Evolutionary conservation across 2,113 vertebrate species (phyloP).

Genomic region (Lagopus leucura): DNA sequence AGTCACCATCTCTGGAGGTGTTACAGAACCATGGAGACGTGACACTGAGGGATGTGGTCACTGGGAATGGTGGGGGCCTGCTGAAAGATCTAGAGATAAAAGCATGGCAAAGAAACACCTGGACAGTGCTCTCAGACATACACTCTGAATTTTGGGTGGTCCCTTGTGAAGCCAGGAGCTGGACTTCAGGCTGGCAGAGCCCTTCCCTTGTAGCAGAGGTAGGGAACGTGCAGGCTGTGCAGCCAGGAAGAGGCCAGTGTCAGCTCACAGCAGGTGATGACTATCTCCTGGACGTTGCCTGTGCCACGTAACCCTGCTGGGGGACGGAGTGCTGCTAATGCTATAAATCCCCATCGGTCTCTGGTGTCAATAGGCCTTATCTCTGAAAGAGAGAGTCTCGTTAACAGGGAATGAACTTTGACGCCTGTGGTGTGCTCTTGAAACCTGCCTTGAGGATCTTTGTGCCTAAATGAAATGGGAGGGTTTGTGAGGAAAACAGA

Average conservation of each 20-base stretch:
- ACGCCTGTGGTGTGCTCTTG: neutral
- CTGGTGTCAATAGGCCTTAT: neutral
- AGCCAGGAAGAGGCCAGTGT: neutral
- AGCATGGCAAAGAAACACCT: no score
- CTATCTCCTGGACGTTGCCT: constrained; percentile 21
- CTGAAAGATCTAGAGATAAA: no score
- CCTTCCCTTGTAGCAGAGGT: neutral
- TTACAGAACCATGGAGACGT: no score
- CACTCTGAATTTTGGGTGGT: no score
- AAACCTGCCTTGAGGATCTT: neutral
- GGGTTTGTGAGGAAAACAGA: neutral
- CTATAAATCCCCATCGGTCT: neutral
- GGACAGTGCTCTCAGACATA: no score
- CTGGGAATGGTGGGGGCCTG: no score
- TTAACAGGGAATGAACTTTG: constrained; percentile 42
- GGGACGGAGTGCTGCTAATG: neutral
- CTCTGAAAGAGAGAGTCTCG: constrained; percentile 8
- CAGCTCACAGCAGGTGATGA: neutral
- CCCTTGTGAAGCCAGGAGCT: no score
- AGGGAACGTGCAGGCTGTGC: constrained; percentile 39
- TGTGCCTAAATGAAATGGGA: neutral
- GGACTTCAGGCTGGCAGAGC: neutral
- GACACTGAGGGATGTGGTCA: no score
- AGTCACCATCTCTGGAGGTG: no score
- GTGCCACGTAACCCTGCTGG: constrained; percentile 1